Evolutionary conservation across 2,888 invertebrate species (phyloP), one percentile per base, ranked within the genome.

Genomic region (Lacanobia oleracea): DNA sequence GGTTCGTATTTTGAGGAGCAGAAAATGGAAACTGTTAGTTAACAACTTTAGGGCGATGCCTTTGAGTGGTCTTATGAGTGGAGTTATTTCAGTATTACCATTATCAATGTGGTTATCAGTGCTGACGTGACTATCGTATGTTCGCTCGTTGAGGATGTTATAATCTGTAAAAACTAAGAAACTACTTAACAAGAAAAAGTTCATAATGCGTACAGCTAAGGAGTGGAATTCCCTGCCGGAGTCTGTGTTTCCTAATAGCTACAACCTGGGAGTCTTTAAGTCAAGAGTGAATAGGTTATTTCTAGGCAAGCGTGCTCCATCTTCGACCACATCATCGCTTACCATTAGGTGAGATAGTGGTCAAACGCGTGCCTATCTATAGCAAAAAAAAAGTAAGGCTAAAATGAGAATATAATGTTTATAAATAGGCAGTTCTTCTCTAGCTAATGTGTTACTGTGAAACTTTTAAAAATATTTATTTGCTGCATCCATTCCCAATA

Each of bases 361-460:
- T n/a, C n/a, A n/a, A n/a, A n/a, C n/a, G n/a, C n/a, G n/a, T n/a
- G n/a, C n/a, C n/a, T n/a, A n/a, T n/a, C n/a, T n/a, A n/a, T n/a
- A 33, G 5, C 33, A 33, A 33, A 33, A 5, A 33, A 2, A 3
- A 33, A 33, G 4, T 18, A 18, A 48, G 37, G 54, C 54, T 61
- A 27, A 72, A 56, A 72, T 8, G 14, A 16, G 6, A 23, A 62
- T 21, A 8, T 48, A 43, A 50, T 43, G 8, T 23, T 64, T 48
- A 27, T 6, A 18, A 3, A 62, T 8, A 40, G 4, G 14, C 27
- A 27, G 23, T 59, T 75, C 18, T 9, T 14, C 6, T n/a, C 5
- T 48, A 57, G 33, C n/a, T 10, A 12, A 63, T 57, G 64, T 74
- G 33, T n/a, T 37, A 14, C 50, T 74, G 16, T 57, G 14, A 37